Percentiles rank a stretch among this genome's conserved stretches.
Evolutionary conservation across 2,113 vertebrate species (phyloP).

Genomic region (Ranitomeya imitator): DNA sequence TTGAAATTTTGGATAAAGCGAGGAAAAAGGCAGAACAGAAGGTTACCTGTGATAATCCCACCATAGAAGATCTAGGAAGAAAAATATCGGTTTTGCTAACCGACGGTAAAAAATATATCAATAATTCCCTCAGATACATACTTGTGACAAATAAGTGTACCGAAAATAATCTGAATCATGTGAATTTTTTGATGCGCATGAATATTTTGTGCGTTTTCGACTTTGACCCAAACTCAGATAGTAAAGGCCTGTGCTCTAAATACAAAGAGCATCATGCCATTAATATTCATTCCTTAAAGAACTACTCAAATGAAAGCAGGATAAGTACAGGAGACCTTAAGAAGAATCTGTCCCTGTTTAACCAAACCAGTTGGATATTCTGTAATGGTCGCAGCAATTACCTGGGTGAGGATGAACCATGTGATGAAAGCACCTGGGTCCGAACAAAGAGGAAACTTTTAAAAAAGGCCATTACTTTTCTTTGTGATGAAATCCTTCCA

Average conservation of each 20-base stretch:
- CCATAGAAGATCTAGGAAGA: conserved; percentile 68
- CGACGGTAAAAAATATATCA: conserved; percentile 76
- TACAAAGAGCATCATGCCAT: conserved; percentile 71
- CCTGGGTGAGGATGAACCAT: conserved; percentile 68
- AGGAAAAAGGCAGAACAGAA: conserved; percentile 73
- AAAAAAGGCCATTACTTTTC: conserved; percentile 72
- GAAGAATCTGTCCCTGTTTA: conserved; percentile 71
- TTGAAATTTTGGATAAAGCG: conserved; percentile 67
- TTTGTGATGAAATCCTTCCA: conserved; percentile 77
- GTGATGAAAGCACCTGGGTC: conserved; percentile 79
- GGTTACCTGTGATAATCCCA: conserved; percentile 68
- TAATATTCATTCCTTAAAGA: conserved; percentile 73
- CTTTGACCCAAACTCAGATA: conserved; percentile 78
- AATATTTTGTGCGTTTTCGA: conserved; percentile 82
- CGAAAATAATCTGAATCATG: conserved; percentile 67
- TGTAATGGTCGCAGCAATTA: conserved; percentile 80
- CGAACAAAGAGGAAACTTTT: conserved; percentile 75
- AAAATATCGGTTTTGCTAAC: conserved; percentile 71
- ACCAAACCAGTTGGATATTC: conserved; percentile 84
- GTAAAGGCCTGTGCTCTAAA: conserved; percentile 72
- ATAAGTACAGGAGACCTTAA: conserved; percentile 63
- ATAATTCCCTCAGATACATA: conserved; percentile 76
- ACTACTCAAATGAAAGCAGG: conserved; percentile 67
- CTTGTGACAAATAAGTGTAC: conserved; percentile 76
- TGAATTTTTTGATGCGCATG: conserved; percentile 75